Evolutionary conservation across 2,113 vertebrate genomes (phyloP), one percentile per base, ranked within the genome.

Genomic region (Saccopteryx bilineata): DNA sequence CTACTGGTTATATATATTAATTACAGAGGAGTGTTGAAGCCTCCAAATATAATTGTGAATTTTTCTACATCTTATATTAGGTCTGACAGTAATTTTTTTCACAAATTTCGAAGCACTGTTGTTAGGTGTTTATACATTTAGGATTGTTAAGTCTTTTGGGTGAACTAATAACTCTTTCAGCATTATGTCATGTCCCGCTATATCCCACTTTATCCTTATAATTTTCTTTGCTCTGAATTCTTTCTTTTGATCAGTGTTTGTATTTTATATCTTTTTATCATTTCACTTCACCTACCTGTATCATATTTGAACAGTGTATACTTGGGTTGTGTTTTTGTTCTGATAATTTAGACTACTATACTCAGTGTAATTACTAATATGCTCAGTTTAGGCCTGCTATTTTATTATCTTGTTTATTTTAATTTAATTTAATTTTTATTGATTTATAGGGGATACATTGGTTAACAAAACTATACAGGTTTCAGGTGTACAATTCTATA

Each of bases 21-120:
- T 90, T 68, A 79, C 46, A 90, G 46, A 85, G 23, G 50, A 85
- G 19, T 90, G 9, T 81, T 90, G 48, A 85, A 90, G 50, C 72
- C 46, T 91, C 50, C 65, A 87, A 68, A 11, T 91, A 46, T 84
- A 74, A 74, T 54, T 93, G 19, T 88, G 60, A 10, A 66, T 78
- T 95, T 88, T 85, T 83, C 69, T 92, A 39, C 12, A 39, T 82
- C 56, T 93, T 18, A 95, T 66, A 95, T 91, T 93, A 88, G 39
- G n/a, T 84, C n/a, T 91, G 58, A 84, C 3, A 84, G 63, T 65
- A 93, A 93, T 87, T 95, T 93, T 48, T 50, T 79, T 91, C 50
- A 93, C 14, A 13, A 76, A 54, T 93, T 92, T 95, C 91, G 24
- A 95, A 94, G 52, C n/a, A 69, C 52, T 90, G 5, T 69, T 58